Evolutionary conservation across 2,797 vertebrate species (phyloP).

Genomic region (Cygnus olor): DNA sequence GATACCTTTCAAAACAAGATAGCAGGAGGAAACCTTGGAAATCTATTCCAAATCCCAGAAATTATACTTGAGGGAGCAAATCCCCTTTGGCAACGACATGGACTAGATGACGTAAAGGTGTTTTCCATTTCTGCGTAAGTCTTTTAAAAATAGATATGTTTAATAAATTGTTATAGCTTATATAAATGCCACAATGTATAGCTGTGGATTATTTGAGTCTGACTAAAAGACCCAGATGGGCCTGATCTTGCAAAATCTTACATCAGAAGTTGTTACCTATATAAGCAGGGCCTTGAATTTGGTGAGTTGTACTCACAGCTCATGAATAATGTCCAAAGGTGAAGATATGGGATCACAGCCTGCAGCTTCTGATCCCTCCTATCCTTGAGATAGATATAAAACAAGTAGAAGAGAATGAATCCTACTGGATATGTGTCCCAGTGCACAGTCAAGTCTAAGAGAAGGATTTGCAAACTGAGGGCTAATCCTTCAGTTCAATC

Average conservation of each 20-base stretch:
- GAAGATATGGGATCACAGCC: not conserved
- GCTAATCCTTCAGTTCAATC: not conserved
- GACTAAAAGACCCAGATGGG: not conserved
- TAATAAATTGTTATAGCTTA: not conserved
- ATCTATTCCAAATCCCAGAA: not conserved
- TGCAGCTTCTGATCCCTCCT: not conserved
- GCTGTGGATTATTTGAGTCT: not conserved
- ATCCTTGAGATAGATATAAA: not conserved
- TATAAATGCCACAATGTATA: not conserved
- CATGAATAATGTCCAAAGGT: not conserved
- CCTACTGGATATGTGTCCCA: not conserved
- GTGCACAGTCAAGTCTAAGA: not conserved
- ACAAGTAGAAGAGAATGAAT: not conserved
- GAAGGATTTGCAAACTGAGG: not conserved
- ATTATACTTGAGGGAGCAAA: not conserved
- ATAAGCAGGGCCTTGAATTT: not conserved
- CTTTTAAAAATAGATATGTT: not conserved
- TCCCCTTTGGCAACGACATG: not conserved
- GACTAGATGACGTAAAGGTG: not conserved
- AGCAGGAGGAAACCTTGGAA: not conserved
- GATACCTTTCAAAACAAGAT: not conserved
- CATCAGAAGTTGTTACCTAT: not conserved
- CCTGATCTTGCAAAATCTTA: not conserved
- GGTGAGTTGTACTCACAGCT: not conserved
- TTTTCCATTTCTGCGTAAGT: slow-evolving; percentile 13